Base-by-base conservation (phyloP, 2,888 invertebrate species). In the Petrophora chlorosata region DNA sequence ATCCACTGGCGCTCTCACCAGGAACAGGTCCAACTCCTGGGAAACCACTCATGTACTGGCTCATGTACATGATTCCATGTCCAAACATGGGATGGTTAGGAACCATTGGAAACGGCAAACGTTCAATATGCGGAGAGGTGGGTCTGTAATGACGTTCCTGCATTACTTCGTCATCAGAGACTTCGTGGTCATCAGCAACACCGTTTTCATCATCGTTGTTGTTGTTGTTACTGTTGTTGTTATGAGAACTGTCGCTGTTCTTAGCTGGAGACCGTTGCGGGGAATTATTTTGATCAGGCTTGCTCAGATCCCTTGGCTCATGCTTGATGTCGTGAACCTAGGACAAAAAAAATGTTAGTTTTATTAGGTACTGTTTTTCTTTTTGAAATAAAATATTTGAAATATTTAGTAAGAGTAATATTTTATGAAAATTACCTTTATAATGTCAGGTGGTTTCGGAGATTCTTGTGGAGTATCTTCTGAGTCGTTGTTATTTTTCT, bases 41-140 rank as follows among this genome's bases (percentile, higher is more conserved):
- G 58, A 90, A 86, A 5, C 90, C 84, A 53, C 79, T 75, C 92
- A 96, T 95, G 77, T 96, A 96, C 76, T 96, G 96, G 67, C 95
- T 95, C 96, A 97, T 96, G 76, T 97, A 97, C 96, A 97, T 96
- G 61, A 97, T 96, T 47, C 96, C 95, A 66, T 96, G 96, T 40
- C 95, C 94, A 76, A 96, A 96, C 95, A 96, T 96, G 0, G 95
- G 95, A 44, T 89, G 89, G 76, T 96, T 96, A 38, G 96, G 95
- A 25, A 96, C 95, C 85, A 97, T 92, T 1, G 96, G 95, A 75
- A 96, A 96, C 9, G 92, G 91, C 44, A 91, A 83, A 39, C 91
- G 92, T 48, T 92, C 89, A 8, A 90, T 71, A 48, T 88, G 90
- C 0, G 89, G 86, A 1, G 90, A 85, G 0, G 79, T 63, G 5